Conservation (phyloP, 2,113 vertebrate genomes). For the Tragelaphus imberbis region DNA sequence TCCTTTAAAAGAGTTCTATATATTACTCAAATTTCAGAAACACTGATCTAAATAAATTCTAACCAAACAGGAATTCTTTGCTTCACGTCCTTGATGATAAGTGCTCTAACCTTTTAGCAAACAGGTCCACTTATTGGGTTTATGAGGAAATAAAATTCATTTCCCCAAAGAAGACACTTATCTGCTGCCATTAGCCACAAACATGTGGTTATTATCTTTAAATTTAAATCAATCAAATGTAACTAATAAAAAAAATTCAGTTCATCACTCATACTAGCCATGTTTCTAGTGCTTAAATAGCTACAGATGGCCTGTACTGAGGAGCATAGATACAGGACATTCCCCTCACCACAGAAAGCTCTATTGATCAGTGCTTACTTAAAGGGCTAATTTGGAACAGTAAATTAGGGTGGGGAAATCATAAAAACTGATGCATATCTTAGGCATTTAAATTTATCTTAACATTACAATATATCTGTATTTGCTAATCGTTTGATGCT, state of each 20-base stretch:
- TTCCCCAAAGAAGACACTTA: neutral
- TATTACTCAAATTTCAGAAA: neutral
- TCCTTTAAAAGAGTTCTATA: neutral
- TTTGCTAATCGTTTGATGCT: neutral
- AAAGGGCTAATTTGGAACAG: neutral
- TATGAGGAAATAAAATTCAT: constrained; percentile 16
- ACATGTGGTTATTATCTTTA: neutral
- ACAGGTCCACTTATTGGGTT: neutral
- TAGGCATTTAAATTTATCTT: neutral
- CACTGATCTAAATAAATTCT: neutral
- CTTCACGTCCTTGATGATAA: neutral
- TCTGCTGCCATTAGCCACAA: neutral
- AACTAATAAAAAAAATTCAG: neutral
- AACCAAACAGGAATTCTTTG: constrained; percentile 5
- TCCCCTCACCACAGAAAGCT: neutral
- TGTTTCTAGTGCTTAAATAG: neutral
- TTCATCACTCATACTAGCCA: neutral
- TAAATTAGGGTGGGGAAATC: neutral
- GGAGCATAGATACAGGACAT: neutral
- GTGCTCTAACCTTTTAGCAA: neutral
- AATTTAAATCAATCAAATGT: neutral
- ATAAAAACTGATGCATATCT: neutral
- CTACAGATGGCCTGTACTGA: neutral
- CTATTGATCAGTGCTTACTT: neutral
- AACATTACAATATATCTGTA: neutral